Evolutionary conservation across 2,888 invertebrate species (phyloP).

Genomic region (Diloba caeruleocephala): DNA sequence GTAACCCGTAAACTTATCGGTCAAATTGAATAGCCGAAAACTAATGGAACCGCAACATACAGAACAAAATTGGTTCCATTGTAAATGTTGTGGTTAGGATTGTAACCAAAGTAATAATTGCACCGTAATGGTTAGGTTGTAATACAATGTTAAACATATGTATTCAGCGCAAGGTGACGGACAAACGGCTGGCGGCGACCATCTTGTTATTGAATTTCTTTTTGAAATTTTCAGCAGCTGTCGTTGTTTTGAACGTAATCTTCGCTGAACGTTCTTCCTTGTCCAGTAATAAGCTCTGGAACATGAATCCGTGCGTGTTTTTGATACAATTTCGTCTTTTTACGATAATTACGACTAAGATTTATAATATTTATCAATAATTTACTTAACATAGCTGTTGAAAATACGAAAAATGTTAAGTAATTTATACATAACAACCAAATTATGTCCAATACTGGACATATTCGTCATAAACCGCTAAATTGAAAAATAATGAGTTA

Average conservation of each 20-base stretch:
- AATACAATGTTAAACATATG: neutral
- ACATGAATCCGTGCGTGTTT: constrained; percentile 67
- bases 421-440: constrained; percentile 38
- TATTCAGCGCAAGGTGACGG: constrained; percentile 67
- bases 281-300: constrained; percentile 84
- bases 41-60: neutral
- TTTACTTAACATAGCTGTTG: constrained; percentile 22
- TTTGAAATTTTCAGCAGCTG: constrained; percentile 79
- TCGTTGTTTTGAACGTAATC: constrained; percentile 76
- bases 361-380: constrained; percentile 2
- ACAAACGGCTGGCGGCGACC: constrained; percentile 83
- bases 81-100: neutral
- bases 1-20: neutral
- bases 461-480: constrained; percentile 1
- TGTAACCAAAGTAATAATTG: constrained; percentile 1
- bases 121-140: neutral
- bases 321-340: constrained; percentile 29
- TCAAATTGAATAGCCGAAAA: constrained; percentile 7
- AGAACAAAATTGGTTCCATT: neutral
- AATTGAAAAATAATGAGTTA: no score
- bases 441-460: no score
- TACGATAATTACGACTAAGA: constrained; percentile 3
- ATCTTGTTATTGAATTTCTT: constrained; percentile 85
- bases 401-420: constrained; percentile 64
- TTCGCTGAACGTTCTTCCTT: constrained; percentile 80